Evolutionary conservation across 2,888 invertebrate species (phyloP).

Genomic region (Phortica okadai): DNA sequence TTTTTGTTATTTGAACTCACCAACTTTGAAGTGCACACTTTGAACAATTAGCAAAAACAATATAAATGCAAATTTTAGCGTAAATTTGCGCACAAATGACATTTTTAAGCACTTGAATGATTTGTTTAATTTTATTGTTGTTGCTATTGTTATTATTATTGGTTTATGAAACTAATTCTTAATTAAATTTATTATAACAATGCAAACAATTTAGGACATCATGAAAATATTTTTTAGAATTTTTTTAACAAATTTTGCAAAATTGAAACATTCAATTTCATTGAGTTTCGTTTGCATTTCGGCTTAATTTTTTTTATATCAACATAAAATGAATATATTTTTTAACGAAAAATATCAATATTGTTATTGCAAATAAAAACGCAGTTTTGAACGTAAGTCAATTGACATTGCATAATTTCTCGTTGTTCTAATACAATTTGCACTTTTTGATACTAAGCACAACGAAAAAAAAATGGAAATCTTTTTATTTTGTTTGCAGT

Average conservation of each 20-base stretch:
- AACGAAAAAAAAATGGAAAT: background rate
- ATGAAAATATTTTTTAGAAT: background rate
- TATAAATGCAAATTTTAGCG: slow-evolving; percentile 54
- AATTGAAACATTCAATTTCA: slow-evolving; percentile 54
- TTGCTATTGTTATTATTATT: background rate
- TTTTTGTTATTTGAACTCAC: background rate
- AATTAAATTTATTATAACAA: background rate
- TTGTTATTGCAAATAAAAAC: slow-evolving; percentile 7
- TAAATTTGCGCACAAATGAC: slow-evolving; percentile 11
- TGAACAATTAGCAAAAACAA: slow-evolving; percentile 54
- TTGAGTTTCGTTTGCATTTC: slow-evolving; percentile 13
- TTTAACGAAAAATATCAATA: background rate
- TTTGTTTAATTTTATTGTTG: background rate
- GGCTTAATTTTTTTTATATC: slow-evolving; percentile 1
- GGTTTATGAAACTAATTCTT: background rate
- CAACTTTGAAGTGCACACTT: slow-evolving; percentile 37
- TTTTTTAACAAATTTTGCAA: slow-evolving; percentile 40
- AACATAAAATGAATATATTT: slow-evolving; percentile 23
- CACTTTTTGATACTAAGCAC: background rate
- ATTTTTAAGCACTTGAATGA: background rate
- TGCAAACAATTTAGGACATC: background rate
- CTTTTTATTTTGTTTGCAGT: background rate
- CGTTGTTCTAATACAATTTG: slow-evolving; percentile 1
- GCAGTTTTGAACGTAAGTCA: slow-evolving; percentile 15
- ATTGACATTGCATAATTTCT: slow-evolving; percentile 12